Conservation (phyloP, 2,888 invertebrate species). For the Melanotus villosus region DNA sequence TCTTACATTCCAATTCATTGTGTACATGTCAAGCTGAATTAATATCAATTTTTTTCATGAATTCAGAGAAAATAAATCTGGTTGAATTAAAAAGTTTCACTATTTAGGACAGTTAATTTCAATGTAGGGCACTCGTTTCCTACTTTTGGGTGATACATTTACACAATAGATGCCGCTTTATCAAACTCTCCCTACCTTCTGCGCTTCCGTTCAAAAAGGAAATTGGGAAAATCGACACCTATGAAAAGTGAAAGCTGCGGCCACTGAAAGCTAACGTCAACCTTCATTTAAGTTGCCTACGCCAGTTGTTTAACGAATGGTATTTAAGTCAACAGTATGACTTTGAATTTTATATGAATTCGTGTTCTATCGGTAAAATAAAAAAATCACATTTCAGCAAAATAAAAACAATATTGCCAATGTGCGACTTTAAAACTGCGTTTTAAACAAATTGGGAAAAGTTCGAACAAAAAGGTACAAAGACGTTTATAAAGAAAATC, state of each 20-base stretch:
- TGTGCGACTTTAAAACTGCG: too few relatives aligned
- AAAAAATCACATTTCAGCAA: background rate
- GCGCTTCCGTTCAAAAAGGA: conserved; percentile 10
- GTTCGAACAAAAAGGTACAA: background rate
- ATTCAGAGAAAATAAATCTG: too few relatives aligned
- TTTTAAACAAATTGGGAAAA: too few relatives aligned
- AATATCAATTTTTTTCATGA: too few relatives aligned
- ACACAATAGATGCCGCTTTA: conserved; percentile 5
- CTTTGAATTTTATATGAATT: too few relatives aligned
- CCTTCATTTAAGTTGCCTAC: background rate
- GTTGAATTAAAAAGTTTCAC: too few relatives aligned
- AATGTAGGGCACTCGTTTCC: background rate
- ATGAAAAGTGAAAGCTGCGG: conserved; percentile 4
- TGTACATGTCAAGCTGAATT: too few relatives aligned
- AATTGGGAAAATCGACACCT: conserved; percentile 20
- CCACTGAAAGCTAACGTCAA: conserved; percentile 1
- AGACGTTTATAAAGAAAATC: background rate
- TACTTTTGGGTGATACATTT: background rate
- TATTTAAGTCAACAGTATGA: too few relatives aligned
- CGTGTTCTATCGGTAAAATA: background rate
- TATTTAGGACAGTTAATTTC: background rate
- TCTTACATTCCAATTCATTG: too few relatives aligned
- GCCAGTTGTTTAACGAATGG: background rate
- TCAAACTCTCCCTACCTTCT: conserved; percentile 5
- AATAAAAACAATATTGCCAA: background rate